Base-by-base conservation (phyloP, 1,140 invertebrate genomes). In the Megalonaias nervosa region DNA sequence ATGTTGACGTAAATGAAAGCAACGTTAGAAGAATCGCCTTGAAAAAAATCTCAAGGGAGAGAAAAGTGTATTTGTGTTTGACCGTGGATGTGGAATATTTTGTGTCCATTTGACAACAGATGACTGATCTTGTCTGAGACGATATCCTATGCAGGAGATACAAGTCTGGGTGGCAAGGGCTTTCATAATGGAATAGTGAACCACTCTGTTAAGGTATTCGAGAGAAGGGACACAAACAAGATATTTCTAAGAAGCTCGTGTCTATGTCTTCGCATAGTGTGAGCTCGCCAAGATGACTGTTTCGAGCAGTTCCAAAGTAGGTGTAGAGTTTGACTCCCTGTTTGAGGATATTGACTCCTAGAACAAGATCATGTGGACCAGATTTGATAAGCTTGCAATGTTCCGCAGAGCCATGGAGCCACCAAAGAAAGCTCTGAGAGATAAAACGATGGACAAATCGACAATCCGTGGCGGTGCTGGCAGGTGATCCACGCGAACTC, bases 311-410 rank as follows among this genome's bases (percentile, higher is more conserved):
- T 96, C 97, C 48, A 96, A 99, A 91, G 97, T 97, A 21, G 87
- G 83, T 72, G 84, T 91, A 66, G 89, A 91, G 77, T 90, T 99
- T 74, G 97, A 99, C 87, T 98, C 97, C 2, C 92, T 99, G 59
- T 97, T 94, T 86, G 98, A 99, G 89, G 98, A 98, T 69, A 95
- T 97, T 81, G 98, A 99, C 88, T 99, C 98, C 92, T 98, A 99
- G 91, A 97, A 97, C 0, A 96, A 94, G 55, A 97, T 99, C 84
- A 98, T 97, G 31, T 93, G 98, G 83, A 98, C 98, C 67, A 94
- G 90, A 75, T 91, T 90, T 80, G 89, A 91, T 80, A 88, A 90
- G 89, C 93, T 77, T 97, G 97, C 88, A 94, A 93, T 99, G 59
- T 99, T 94, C 88, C 86, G 92, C 93, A 87, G 94, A 61, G 98